Conservation (phyloP, 1,140 invertebrate species). For the Papilio polytes region DNA sequence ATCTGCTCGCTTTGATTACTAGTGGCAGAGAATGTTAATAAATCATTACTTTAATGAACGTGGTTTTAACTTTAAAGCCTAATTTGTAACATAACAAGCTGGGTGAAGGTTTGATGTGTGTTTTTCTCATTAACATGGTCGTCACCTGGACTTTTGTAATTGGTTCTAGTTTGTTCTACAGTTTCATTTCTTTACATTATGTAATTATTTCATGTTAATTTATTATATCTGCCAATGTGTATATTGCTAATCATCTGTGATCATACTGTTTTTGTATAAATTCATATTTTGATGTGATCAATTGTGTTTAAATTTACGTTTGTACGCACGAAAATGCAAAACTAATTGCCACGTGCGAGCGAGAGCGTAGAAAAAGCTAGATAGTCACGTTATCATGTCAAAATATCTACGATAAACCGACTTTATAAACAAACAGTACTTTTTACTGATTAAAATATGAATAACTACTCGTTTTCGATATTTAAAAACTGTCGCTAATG, state of each 20-base stretch:
- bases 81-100: neutral
- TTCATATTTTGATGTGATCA: neutral
- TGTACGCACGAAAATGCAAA: too few relatives aligned
- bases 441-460: too few relatives aligned
- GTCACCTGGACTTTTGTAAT: neutral
- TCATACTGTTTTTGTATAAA: neutral
- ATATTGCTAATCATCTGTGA: slow-evolving; percentile 59
- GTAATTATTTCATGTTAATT: slow-evolving; percentile 1
- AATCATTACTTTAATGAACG: neutral
- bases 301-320: neutral
- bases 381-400: too few relatives aligned
- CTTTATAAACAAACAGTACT: neutral
- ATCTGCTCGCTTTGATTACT: neutral
- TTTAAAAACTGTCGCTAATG: too few relatives aligned
- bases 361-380: too few relatives aligned
- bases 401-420: too few relatives aligned
- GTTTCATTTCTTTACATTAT: slow-evolving; percentile 14
- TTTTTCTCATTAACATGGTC: neutral
- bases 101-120: neutral
- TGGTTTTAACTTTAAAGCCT: neutral
- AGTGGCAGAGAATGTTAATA: neutral
- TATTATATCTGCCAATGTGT: slow-evolving; percentile 59
- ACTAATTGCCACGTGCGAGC: too few relatives aligned
- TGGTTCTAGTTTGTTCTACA: slow-evolving; percentile 1
- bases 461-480: too few relatives aligned